Evolutionary conservation across 2,797 vertebrate genomes (phyloP).

Genomic region (Pangasius macronema): DNA sequence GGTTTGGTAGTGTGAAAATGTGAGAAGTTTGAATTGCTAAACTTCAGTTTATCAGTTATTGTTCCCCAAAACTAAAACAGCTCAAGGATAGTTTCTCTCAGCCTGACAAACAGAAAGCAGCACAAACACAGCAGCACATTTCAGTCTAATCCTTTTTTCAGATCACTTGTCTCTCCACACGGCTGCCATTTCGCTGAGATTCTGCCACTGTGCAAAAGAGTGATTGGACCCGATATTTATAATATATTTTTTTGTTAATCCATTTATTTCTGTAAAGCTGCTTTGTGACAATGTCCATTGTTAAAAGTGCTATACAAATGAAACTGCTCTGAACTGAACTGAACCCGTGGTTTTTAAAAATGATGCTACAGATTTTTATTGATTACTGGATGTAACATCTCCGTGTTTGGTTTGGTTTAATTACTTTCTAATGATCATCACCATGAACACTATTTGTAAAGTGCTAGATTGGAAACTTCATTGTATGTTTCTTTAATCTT

Average conservation of each 20-base stretch:
- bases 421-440: neutral
- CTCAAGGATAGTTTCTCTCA: neutral
- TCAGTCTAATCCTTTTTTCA: neutral
- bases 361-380: too few relatives aligned
- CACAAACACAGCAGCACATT: neutral
- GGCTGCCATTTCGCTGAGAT: neutral
- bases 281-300: too few relatives aligned
- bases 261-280: too few relatives aligned
- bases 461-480: neutral
- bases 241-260: too few relatives aligned
- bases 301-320: too few relatives aligned
- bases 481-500: neutral
- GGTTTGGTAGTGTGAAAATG: neutral
- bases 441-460: neutral
- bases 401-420: neutral
- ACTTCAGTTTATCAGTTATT: neutral
- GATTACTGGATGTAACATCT: too few relatives aligned
- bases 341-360: too few relatives aligned
- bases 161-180: neutral
- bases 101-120: neutral
- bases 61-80: neutral
- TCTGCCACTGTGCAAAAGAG: neutral
- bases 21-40: neutral
- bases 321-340: too few relatives aligned
- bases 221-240: too few relatives aligned